Conservation (phyloP, 2,113 vertebrate species). For the Psammodynastes pulverulentus region DNA sequence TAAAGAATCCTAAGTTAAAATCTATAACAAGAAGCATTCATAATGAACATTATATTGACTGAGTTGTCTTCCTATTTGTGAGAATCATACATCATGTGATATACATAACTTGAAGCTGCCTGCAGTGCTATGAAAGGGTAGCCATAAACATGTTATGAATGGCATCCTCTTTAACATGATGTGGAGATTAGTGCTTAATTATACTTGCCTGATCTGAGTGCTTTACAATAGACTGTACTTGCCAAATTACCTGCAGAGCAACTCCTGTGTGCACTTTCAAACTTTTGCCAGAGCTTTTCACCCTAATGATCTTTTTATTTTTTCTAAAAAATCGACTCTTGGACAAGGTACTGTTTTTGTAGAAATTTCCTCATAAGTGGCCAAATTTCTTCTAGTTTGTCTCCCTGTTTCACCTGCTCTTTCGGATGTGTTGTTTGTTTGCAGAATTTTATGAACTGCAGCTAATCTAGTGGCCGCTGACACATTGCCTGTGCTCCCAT, state of each 20-base stretch:
- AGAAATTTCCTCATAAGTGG: constrained; percentile 38
- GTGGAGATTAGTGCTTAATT: neutral
- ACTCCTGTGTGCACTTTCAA: constrained; percentile 32
- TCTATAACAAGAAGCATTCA: neutral
- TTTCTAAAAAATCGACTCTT: constrained; percentile 29
- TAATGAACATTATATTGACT: neutral
- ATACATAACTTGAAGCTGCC: neutral
- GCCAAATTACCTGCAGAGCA: constrained; percentile 27
- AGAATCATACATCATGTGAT: neutral
- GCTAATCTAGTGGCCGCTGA: constrained; percentile 43
- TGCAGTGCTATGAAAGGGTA: neutral
- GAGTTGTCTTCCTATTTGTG: neutral
- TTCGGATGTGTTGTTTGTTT: neutral
- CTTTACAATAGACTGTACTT: constrained; percentile 25
- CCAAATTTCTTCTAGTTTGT: neutral
- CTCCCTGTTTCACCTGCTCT: neutral
- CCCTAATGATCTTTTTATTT: constrained; percentile 10
- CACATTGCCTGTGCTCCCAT: constrained; percentile 64
- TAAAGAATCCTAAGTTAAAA: neutral
- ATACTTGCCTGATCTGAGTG: constrained; percentile 22
- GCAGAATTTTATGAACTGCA: constrained; percentile 51
- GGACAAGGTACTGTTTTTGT: constrained; percentile 41
- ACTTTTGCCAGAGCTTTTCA: constrained; percentile 43
- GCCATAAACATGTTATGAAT: neutral
- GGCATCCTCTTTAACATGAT: neutral